Base-by-base conservation (phyloP, 2,797 vertebrate species). In the Danionella dracula region DNA sequence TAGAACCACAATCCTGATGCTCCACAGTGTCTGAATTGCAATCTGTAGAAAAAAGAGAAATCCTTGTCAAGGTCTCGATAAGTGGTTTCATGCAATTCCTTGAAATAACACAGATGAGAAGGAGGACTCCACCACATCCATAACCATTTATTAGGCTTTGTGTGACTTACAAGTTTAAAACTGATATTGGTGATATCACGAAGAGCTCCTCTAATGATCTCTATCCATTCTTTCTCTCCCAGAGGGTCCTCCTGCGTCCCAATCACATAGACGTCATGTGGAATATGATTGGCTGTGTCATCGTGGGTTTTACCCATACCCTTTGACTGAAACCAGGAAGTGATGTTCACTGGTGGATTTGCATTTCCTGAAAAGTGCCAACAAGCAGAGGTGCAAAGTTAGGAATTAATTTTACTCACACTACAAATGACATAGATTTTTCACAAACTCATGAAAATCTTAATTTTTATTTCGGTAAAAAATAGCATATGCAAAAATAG, bases 311-410 rank as follows among this genome's bases (percentile, higher is more conserved):
- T 98, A 23, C 97, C 96, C 77, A 94, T 95, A 37, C 97, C 97
- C 77, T 94, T 97, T 70, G 94, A 98, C 81, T 95, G 93, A 84
- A 98, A 97, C 96, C 97, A 99, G 61, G 97, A 94, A 56, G 79
- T 89, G 76, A 97, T 94, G 85, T 92, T 91, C 79, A 89, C 87
- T 50, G 94, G 95, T 29, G 94, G 88, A 32, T 88, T 77, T 0
- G 92, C 93, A 64, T 94, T 93, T 78, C 96, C 96, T 99, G 84
- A 62, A 60, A 78, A 73, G 68, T n/a, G n/a, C n/a, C n/a, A n/a
- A n/a, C n/a, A n/a, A n/a, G n/a, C n/a, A n/a, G n/a, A n/a, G n/a
- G n/a, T n/a, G n/a, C n/a, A n/a, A n/a, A n/a, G n/a, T n/a, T n/a
- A n/a, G n/a, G n/a, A n/a, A n/a, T n/a, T n/a, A n/a, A n/a, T n/a